phyloP scores from a whole-genome alignment of 2,888 invertebrate species.

The Nesidiocoris tenuis region DNA sequence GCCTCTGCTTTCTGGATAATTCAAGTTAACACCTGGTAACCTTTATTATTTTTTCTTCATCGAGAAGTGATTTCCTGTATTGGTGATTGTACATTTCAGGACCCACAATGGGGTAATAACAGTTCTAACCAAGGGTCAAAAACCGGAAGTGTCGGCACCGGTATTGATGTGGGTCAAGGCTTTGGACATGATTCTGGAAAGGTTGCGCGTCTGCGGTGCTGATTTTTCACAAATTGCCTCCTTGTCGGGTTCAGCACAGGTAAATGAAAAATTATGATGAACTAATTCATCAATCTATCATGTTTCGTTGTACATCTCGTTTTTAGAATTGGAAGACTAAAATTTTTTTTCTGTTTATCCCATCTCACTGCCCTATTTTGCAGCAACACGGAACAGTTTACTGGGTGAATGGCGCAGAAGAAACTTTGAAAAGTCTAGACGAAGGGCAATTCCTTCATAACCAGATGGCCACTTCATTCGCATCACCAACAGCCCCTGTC shows the following conservation, averaged over 20 bases:
- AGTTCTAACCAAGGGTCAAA: slow-evolving; percentile 56
- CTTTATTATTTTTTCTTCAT: no score
- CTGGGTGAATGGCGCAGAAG: slow-evolving; percentile 78
- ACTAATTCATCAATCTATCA: no score
- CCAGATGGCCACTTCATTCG: slow-evolving; percentile 78
- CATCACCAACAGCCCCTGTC: slow-evolving; percentile 77
- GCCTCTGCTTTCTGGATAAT: no score
- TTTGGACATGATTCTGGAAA: slow-evolving; percentile 84
- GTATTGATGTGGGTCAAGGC: slow-evolving; percentile 95
- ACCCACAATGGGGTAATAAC: slow-evolving; percentile 65
- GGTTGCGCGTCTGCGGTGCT: slow-evolving; percentile 75
- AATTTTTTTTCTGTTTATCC: no score
- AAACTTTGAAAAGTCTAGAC: slow-evolving; percentile 65
- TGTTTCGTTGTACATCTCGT: no score
- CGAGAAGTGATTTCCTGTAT: no score
- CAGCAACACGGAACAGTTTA: slow-evolving; percentile 98
- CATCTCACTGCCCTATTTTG: not conserved
- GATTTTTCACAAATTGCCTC: slow-evolving; percentile 80
- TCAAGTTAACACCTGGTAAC: no score
- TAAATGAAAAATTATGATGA: no score
- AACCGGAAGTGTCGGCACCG: slow-evolving; percentile 67
- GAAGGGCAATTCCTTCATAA: slow-evolving; percentile 76
- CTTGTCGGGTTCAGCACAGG: slow-evolving; percentile 90
- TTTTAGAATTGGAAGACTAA: no score
- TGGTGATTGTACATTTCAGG: no score